Percentiles rank a stretch among this genome's conserved stretches.
phyloP scores from a whole-genome alignment of 2,888 invertebrate species.

The Lasioglossum oenotherae region DNA sequence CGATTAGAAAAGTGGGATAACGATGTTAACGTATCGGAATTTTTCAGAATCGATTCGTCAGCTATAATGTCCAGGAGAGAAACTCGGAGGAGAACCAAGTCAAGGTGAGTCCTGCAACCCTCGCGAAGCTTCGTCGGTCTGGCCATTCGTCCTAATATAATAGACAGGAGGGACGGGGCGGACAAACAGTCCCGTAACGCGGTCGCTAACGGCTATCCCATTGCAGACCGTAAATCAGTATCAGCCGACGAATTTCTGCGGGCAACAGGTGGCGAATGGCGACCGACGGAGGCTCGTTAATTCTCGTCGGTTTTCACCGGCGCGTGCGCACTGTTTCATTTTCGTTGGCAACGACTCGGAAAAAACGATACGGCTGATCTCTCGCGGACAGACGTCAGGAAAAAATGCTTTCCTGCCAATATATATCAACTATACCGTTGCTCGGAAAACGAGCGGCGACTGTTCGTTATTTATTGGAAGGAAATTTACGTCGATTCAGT shows the following conservation, averaged over 20 bases:
- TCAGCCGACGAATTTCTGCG: constrained; percentile 49
- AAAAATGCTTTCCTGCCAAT: background rate
- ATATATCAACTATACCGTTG: background rate
- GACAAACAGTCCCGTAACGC: constrained; percentile 12
- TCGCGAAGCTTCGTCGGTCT: constrained; percentile 33
- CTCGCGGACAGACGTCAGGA: too few species aligned
- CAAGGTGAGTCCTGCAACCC: constrained; percentile 74
- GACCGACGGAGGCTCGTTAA: constrained; percentile 56
- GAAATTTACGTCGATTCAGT: too few species aligned
- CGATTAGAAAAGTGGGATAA: background rate
- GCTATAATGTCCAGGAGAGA: constrained; percentile 69
- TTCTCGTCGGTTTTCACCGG: constrained; percentile 29
- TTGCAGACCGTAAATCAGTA: constrained; percentile 54
- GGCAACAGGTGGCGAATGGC: constrained; percentile 69
- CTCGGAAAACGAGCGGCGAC: background rate
- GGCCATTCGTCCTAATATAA: constrained; percentile 41
- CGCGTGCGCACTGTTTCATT: constrained; percentile 4
- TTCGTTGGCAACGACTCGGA: constrained; percentile 54
- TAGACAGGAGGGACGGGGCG: background rate
- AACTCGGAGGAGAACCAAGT: constrained; percentile 71
- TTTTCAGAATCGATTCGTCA: constrained; percentile 77
- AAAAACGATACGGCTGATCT: constrained; percentile 12
- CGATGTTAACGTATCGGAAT: constrained; percentile 16
- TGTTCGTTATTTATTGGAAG: too few species aligned
- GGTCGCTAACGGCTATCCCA: constrained; percentile 25